Conservation (phyloP, 2,888 invertebrate genomes). For the Dolichomitus sp. region DNA sequence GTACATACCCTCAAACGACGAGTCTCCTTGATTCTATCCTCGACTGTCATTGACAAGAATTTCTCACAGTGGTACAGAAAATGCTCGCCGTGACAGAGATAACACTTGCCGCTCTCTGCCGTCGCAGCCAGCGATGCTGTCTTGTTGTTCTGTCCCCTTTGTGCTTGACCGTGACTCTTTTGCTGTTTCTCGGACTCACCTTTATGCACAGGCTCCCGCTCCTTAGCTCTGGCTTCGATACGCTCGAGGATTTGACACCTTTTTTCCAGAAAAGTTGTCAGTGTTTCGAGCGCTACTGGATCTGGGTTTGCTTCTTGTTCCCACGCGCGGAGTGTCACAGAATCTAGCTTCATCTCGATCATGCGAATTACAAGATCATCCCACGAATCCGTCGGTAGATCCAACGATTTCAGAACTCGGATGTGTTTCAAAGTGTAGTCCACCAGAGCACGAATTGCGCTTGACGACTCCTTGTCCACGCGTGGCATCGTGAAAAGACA, state of each 20-base stretch:
- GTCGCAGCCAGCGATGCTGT: slow-evolving; percentile 13
- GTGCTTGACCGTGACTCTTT: slow-evolving; percentile 15
- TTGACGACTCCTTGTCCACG: slow-evolving; percentile 59
- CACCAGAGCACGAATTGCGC: slow-evolving; percentile 59
- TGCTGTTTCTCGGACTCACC: slow-evolving; percentile 24
- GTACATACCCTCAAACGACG: slow-evolving; percentile 44
- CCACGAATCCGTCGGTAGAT: slow-evolving; percentile 63
- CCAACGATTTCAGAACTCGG: slow-evolving; percentile 57
- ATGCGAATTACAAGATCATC: slow-evolving; percentile 64
- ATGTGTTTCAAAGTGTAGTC: slow-evolving; percentile 64
- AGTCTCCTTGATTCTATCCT: slow-evolving; percentile 49
- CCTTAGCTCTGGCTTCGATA: slow-evolving; percentile 34
- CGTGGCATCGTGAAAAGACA: slow-evolving; percentile 60
- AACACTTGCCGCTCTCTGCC: slow-evolving; percentile 31
- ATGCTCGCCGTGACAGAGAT: slow-evolving; percentile 57
- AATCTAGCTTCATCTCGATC: slow-evolving; percentile 63
- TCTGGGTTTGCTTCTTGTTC: slow-evolving; percentile 59
- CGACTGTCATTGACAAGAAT: slow-evolving; percentile 48
- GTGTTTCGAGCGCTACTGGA: slow-evolving; percentile 55
- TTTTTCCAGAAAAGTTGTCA: slow-evolving; percentile 59
- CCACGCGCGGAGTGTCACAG: slow-evolving; percentile 66
- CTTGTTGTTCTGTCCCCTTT: background rate
- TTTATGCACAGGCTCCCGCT: background rate
- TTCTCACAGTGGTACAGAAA: slow-evolving; percentile 55
- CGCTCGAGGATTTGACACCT: slow-evolving; percentile 65